Conservation (phyloP, 2,888 invertebrate species). For the Anticlea derivata region DNA sequence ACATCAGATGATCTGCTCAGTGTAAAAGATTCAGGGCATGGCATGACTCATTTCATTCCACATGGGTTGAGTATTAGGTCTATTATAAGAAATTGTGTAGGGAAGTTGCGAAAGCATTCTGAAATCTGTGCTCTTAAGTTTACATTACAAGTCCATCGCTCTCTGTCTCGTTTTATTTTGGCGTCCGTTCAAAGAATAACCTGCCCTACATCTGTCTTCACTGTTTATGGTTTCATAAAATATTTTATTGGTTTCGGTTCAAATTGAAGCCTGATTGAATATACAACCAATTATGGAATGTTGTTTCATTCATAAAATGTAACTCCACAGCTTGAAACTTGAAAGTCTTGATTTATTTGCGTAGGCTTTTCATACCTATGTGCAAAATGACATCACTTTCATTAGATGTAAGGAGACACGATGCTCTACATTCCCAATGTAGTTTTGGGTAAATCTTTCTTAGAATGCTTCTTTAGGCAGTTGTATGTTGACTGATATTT, state of each 20-base stretch:
- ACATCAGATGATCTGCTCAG: constrained; percentile 18
- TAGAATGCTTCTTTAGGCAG: neutral
- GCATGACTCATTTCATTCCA: constrained; percentile 42
- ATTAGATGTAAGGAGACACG: neutral
- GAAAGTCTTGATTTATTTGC: constrained; percentile 25
- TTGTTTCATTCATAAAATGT: constrained; percentile 27
- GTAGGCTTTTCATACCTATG: constrained; percentile 36
- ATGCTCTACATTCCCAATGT: neutral
- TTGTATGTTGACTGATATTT: neutral
- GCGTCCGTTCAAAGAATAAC: neutral
- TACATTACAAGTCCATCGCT: constrained; percentile 12
- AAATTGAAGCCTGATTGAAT: constrained; percentile 29
- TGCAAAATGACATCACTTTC: constrained; percentile 43
- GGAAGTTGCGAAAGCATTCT: constrained; percentile 51
- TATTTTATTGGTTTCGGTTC: constrained; percentile 13
- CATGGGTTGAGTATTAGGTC: constrained; percentile 42
- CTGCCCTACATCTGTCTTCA: constrained; percentile 9
- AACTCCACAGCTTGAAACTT: constrained; percentile 14
- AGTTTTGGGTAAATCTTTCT: constrained; percentile 4
- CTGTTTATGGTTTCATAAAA: constrained; percentile 9
- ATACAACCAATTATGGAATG: constrained; percentile 26
- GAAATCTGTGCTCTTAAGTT: constrained; percentile 7
- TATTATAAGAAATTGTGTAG: constrained; percentile 49
- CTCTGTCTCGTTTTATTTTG: constrained; percentile 8
- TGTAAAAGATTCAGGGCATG: constrained; percentile 22